Base-by-base conservation (phyloP, 2,888 invertebrate species). In the Campoletis raptor region DNA sequence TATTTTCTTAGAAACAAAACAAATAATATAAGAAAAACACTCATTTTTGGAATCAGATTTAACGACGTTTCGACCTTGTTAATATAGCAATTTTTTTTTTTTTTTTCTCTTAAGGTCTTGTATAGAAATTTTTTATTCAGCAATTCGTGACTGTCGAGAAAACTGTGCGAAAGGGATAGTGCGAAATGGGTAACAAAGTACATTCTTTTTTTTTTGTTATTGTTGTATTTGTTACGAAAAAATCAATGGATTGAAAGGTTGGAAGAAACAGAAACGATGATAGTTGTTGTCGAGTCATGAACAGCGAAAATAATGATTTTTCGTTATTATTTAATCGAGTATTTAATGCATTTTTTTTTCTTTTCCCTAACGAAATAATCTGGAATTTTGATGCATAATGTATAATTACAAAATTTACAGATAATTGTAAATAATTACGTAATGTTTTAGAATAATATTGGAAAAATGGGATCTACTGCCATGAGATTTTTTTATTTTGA, bases 101-200 rank as follows among this genome's bases (percentile, higher is more conserved):
- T 7, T 61, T 69, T 21, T 69, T n/a, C n/a, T n/a, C 2, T 48
- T 36, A 24, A 70, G 8, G 8, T 57, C 15, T 57, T 74, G 78
- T 79, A 79, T 74, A 74, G 42, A 57, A 45, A 79, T 74, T 40
- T 52, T 79, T 79, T 4, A 42, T 57, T 48, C 61, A n/a, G 9
- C 48, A 30, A 36, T 45, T 21, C 10, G 21, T 69, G 40, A 67
- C 67, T n/a, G 21, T 37, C n/a, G 67, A 42, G 40, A n/a, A 67
- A 67, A n/a, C 18, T 36, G 37, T 66, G 67, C 42, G 24, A 57
- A 72, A 61, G 30, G 42, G 72, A 66, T 72, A 76, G 81, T 76
- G 76, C 48, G 52, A 70, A 45, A 66, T 9, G 69, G 66, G 54
- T 73, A 40, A 54, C n/a, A 37, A 36, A 54, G 7, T 52, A 66